These are phyloP conservation scores for Eupithecia inturbata DNA, from an alignment of 2,888 invertebrate genomes.

Conservation along the genomic window DNA sequence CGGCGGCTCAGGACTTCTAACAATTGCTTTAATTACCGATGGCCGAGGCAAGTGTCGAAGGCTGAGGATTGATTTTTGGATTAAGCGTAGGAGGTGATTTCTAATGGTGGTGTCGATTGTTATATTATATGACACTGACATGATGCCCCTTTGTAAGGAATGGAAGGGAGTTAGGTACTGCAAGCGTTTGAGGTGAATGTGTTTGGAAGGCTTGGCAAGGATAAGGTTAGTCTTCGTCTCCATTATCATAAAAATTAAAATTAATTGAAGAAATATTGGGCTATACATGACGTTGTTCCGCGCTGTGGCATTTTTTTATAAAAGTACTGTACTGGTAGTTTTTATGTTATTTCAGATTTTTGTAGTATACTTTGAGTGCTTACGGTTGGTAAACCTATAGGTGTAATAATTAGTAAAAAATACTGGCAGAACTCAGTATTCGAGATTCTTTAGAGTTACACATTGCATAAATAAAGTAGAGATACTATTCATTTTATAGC, in stretches of 20 bases:
- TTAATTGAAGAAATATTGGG: background rate
- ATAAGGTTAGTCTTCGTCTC: background rate
- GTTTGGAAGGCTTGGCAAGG: background rate
- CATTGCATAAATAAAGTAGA: background rate
- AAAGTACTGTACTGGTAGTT: background rate
- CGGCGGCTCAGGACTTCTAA: conserved; percentile 70
- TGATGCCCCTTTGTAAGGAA: background rate
- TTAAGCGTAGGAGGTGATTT: conserved; percentile 8
- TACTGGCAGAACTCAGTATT: background rate
- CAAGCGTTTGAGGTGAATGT: background rate
- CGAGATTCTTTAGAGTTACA: background rate
- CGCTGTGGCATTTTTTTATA: background rate
- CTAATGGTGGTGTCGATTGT: conserved; percentile 7
- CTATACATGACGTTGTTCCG: background rate
- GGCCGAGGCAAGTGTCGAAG: conserved; percentile 46
- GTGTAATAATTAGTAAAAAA: no score
- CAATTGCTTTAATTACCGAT: conserved; percentile 77
- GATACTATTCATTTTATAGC: background rate
- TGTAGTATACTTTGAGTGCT: no score
- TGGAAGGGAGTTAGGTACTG: background rate
- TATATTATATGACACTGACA: background rate
- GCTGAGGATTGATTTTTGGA: conserved; percentile 48
- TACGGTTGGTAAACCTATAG: no score
- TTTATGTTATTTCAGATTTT: background rate
- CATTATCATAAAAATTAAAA: background rate